Conservation (phyloP, 92 coral and sea anemone genomes). For the Zoanthus sociatus region DNA sequence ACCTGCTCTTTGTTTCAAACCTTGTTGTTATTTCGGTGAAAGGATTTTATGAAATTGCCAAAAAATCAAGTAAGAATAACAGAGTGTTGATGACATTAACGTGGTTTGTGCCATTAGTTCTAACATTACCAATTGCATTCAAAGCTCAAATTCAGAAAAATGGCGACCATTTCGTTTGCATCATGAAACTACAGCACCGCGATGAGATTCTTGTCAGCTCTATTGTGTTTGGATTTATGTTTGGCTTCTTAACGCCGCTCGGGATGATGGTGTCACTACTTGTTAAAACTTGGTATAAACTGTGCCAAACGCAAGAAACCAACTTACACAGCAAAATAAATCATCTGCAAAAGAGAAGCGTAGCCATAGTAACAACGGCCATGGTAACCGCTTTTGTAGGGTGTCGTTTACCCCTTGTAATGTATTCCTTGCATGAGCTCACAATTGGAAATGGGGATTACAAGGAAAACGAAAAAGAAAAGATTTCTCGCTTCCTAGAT, state of each 20-base stretch:
- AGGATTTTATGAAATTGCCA: not conserved
- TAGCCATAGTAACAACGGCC: conserved; percentile 31
- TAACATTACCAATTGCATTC: conserved; percentile 36
- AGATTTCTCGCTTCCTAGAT: not conserved
- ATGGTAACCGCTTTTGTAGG: conserved; percentile 13
- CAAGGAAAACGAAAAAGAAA: conserved; percentile 8
- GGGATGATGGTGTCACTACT: not conserved
- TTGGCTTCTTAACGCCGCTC: conserved; percentile 21
- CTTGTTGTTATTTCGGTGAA: conserved; percentile 18
- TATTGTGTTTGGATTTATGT: conserved; percentile 24
- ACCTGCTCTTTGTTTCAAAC: conserved; percentile 11
- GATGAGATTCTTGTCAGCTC: conserved; percentile 29
- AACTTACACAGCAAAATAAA: not conserved
- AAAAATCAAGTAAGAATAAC: not conserved
- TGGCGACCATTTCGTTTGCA: conserved; percentile 15
- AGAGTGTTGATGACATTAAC: not conserved
- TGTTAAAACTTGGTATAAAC: conserved; percentile 2
- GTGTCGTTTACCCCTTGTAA: conserved; percentile 32
- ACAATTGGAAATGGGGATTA: not conserved
- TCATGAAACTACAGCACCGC: not conserved
- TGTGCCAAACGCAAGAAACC: conserved; percentile 1
- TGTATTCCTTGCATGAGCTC: not conserved
- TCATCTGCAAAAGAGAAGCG: not conserved
- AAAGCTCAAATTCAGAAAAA: conserved; percentile 14
- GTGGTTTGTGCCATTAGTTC: not conserved